A percentile compares a stretch with the other conserved stretches of the same genome.
Conservation (phyloP, 2,888 invertebrate genomes). For the Emmelina monodactyla region DNA sequence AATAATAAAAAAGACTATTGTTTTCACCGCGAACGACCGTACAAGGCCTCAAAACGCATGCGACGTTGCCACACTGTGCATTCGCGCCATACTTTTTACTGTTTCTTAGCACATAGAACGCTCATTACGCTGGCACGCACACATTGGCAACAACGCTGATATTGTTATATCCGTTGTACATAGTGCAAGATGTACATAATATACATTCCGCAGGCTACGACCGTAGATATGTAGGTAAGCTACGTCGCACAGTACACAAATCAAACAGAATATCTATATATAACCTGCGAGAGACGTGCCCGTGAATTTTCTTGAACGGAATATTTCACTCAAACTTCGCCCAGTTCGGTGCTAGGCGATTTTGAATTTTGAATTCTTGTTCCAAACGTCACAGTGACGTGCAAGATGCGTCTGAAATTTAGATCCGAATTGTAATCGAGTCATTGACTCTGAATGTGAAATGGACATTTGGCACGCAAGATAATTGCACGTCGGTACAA, state of each 20-base stretch:
- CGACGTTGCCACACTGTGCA: conserved; percentile 55
- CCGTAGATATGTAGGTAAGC: conserved; percentile 57
- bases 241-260: conserved; percentile 46
- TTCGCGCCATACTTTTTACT: conserved; percentile 69
- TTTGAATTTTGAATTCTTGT: too few species aligned
- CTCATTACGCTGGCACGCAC: conserved; percentile 56
- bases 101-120: conserved; percentile 66
- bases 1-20: conserved; percentile 45
- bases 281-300: conserved; percentile 45
- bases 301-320: conserved; percentile 34
- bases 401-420: too few species aligned
- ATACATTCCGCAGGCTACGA: conserved; percentile 51
- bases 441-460: too few species aligned
- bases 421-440: too few species aligned
- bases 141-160: conserved; percentile 31
- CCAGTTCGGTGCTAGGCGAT: too few species aligned
- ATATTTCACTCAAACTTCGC: too few species aligned
- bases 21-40: conserved; percentile 40
- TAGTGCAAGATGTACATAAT: conserved; percentile 58
- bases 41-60: conserved; percentile 48
- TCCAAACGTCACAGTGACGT: too few species aligned
- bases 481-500: too few species aligned
- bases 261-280: conserved; percentile 55
- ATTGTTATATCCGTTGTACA: conserved; percentile 49
- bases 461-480: too few species aligned